Conservation (phyloP, 1,140 invertebrate species). For the Littorina saxatilis region DNA sequence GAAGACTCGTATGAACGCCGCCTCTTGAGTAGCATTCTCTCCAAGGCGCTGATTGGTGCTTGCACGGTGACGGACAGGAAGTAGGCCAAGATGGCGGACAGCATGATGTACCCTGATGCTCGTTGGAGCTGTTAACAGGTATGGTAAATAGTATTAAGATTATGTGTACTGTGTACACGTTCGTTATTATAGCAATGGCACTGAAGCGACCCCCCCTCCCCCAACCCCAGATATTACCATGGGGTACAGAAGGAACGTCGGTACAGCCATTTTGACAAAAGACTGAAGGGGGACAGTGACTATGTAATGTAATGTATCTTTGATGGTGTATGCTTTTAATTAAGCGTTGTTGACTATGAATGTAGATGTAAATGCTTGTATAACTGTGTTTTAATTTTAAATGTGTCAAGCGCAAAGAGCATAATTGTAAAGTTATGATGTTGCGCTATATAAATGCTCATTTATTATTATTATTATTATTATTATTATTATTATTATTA, state of each 20-base stretch:
- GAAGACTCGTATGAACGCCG: not conserved
- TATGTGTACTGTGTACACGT: not conserved
- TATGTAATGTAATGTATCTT: not conserved
- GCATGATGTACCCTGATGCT: constrained; percentile 37
- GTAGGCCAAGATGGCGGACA: constrained; percentile 62
- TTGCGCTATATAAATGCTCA: too few relatives aligned
- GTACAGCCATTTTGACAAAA: too few relatives aligned
- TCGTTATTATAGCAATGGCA: too few relatives aligned
- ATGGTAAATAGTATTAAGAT: not conserved
- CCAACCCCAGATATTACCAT: not conserved
- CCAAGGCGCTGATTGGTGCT: constrained; percentile 63
- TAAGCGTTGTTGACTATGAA: too few relatives aligned
- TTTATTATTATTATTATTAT: too few relatives aligned
- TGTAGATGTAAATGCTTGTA: too few relatives aligned
- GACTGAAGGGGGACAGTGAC: not conserved
- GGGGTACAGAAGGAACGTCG: not conserved
- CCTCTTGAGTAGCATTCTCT: constrained; percentile 41
- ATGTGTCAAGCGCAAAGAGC: too few relatives aligned
- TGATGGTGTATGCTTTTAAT: too few relatives aligned
- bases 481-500: too few relatives aligned
- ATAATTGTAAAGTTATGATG: too few relatives aligned
- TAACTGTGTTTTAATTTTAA: too few relatives aligned
- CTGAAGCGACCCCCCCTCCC: too few relatives aligned
- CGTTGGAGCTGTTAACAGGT: constrained; percentile 20
- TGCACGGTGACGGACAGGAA: constrained; percentile 68